Base-by-base conservation (phyloP, 2,888 invertebrate genomes). In the Eilema sororculum region DNA sequence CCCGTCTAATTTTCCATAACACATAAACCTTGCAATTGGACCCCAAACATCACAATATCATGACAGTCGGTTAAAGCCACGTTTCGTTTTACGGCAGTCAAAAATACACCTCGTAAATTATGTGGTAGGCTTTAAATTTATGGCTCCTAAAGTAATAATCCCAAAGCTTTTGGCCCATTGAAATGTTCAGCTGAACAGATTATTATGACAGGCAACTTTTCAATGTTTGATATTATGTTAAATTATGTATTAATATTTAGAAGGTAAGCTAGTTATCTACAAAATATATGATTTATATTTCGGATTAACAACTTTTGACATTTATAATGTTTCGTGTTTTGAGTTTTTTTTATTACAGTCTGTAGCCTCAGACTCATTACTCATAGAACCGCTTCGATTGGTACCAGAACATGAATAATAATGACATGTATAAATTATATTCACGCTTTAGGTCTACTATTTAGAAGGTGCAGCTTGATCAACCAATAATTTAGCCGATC, bases 31-130 rank as follows among this genome's bases (percentile, higher is more conserved):
- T 46, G 46, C 20, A 46, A 46, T 20, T 20, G 1, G 41, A 41
- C 16, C 10, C 2, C 37, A 37, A 37, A 37, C 3, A 37, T 3
- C 24, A 57, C 13, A 58, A 24, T 24, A 24, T 10, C 20, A 6
- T 20, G 13, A 5, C 16, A 20, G 16, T 16, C 41, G 41, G 5
- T 2, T 41, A 46, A 46, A 46, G 2, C 8, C 46, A 13, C 24
- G 52, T 52, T 65, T 57, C 16, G 33, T 65, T 65, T 65, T 57
- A 65, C 20, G 24, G 16, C 24, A 22, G 33, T 65, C 56, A 57
- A 65, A 65, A 65, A 65, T 37, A 57, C 24, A 65, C 24, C 16
- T 65, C 57, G 57, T 65, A 65, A 65, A 57, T 65, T 33, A 65
- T 5, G 37, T 57, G 22, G 2, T 8, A 28, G 52, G 22, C 16